Conservation (phyloP, 1,140 invertebrate species). For the Dreissena polymorpha region DNA sequence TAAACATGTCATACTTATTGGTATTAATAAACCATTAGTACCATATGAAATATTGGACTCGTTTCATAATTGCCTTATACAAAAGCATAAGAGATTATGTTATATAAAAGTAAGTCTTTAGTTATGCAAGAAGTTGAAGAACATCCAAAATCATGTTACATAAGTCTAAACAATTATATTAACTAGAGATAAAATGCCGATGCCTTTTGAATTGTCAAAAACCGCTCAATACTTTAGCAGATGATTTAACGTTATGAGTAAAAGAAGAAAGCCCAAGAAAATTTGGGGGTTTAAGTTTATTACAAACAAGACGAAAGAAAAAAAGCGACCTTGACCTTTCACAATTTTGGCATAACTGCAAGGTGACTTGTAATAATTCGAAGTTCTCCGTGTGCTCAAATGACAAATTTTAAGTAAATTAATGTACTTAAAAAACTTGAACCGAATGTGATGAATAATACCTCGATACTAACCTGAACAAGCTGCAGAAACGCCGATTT, state of each 20-base stretch:
- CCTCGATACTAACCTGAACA: slow-evolving; percentile 18
- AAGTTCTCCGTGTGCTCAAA: neutral
- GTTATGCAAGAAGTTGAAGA: no score
- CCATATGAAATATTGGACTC: no score
- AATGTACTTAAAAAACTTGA: neutral
- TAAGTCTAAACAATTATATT: neutral
- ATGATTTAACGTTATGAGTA: neutral
- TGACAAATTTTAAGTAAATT: neutral
- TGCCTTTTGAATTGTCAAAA: neutral
- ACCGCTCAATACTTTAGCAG: neutral
- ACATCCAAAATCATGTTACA: no score
- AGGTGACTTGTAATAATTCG: neutral
- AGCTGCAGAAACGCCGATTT: slow-evolving; percentile 31
- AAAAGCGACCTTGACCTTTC: slow-evolving; percentile 25
- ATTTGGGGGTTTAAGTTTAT: neutral
- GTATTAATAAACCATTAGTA: no score
- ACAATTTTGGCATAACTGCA: slow-evolving; percentile 36
- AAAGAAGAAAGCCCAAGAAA: neutral
- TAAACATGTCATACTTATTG: no score
- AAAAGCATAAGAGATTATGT: no score
- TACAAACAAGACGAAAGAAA: neutral
- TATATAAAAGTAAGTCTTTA: no score
- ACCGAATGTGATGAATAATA: neutral
- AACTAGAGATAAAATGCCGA: neutral
- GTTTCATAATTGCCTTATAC: no score